A percentile compares a stretch with the other conserved stretches of the same genome.
Conservation (phyloP, 2,797 vertebrate species). For the Pseudochromis fuscus region DNA sequence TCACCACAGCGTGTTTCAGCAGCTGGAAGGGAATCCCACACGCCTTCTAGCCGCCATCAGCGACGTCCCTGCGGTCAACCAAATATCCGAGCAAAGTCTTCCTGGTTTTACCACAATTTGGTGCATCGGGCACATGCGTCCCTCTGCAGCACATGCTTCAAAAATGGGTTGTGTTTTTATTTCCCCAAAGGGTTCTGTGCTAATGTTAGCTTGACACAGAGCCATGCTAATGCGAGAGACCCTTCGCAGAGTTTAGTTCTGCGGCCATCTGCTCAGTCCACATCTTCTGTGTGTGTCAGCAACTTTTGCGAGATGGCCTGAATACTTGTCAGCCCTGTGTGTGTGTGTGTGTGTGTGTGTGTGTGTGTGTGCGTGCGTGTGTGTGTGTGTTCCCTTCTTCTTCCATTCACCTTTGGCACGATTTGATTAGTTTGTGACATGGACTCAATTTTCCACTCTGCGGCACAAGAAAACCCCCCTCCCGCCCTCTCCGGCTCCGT, state of each 20-base stretch:
- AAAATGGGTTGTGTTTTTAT: constrained; percentile 47
- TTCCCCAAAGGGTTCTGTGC: constrained; percentile 47
- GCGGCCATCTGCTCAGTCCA: constrained; percentile 72
- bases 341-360: constrained; percentile 21
- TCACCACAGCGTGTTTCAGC: constrained; percentile 49
- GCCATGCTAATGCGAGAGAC: constrained; percentile 50
- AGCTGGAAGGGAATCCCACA: constrained; percentile 37
- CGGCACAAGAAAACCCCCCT: constrained; percentile 73
- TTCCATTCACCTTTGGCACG: constrained; percentile 67
- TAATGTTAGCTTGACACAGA: constrained; percentile 55
- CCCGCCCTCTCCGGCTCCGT: constrained; percentile 45
- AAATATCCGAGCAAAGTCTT: constrained; percentile 68
- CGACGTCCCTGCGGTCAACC: constrained; percentile 47
- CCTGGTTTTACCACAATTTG: constrained; percentile 54
- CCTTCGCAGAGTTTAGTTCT: constrained; percentile 58
- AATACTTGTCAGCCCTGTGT: constrained; percentile 55
- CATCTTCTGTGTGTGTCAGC: constrained; percentile 67
- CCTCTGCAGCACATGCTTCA: constrained; percentile 45
- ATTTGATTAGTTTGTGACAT: constrained; percentile 84
- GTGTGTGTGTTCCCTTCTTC: constrained; percentile 33
- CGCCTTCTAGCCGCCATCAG: constrained; percentile 24
- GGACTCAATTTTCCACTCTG: constrained; percentile 84
- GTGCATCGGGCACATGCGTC: constrained; percentile 40
- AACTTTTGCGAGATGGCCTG: constrained; percentile 59
- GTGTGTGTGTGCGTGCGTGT: neutral